Conservation (phyloP, 2,113 vertebrate genomes). For the Rutilus rutilus region DNA sequence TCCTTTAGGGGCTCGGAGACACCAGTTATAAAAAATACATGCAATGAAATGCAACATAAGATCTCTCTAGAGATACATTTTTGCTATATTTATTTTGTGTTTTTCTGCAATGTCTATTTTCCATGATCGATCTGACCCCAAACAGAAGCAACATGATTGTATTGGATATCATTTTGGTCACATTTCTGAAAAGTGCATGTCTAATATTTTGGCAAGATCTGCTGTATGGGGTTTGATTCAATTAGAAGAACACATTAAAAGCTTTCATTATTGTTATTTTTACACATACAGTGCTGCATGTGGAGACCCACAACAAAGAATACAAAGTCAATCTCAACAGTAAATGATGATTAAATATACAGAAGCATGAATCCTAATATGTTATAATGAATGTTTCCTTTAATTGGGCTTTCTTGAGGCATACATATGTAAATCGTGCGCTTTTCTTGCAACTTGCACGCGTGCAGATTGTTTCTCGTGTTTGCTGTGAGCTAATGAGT, state of each 20-base stretch:
- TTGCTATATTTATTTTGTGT: background rate
- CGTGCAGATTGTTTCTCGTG: background rate
- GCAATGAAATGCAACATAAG: background rate
- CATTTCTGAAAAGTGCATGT: background rate
- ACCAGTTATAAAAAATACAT: background rate
- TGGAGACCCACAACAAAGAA: background rate
- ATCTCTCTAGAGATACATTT: background rate
- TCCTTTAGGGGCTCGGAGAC: background rate
- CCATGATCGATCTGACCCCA: background rate
- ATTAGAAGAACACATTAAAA: background rate
- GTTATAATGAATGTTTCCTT: background rate
- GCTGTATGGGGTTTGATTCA: background rate
- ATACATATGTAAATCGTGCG: background rate
- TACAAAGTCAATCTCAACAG: background rate
- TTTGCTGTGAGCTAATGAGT: background rate
- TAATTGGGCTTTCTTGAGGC: background rate
- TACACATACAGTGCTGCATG: background rate
- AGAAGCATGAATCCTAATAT: too few species aligned
- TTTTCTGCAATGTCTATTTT: background rate
- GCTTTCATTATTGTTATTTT: background rate
- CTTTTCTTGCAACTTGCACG: constrained; percentile 5
- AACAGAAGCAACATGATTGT: background rate
- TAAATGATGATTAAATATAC: background rate
- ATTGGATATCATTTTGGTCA: background rate
- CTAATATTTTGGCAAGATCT: background rate